phyloP scores from a whole-genome alignment of 64 coral and sea anemone genomes.

The Astreopora myriophthalma region DNA sequence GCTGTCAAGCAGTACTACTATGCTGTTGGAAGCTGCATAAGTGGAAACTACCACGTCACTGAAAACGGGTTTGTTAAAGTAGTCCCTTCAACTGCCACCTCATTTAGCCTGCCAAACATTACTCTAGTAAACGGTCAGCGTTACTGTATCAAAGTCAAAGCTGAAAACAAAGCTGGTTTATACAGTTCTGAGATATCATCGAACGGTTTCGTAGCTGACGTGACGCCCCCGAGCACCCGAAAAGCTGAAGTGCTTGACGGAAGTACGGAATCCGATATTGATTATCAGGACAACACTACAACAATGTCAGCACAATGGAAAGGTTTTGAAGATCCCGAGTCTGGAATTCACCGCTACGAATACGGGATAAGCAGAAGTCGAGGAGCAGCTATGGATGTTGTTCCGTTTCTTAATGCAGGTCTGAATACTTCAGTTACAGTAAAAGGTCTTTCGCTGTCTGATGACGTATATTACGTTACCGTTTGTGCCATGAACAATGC shows the following conservation, averaged over 20 bases:
- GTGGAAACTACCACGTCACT: constrained; percentile 87
- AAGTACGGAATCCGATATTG: constrained; percentile 72
- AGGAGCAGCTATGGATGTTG: constrained; percentile 50
- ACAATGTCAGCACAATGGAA: constrained; percentile 75
- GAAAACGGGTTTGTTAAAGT: constrained; percentile 42
- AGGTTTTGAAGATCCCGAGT: constrained; percentile 69
- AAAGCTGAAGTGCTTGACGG: constrained; percentile 82
- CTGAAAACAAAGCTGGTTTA: constrained; percentile 82
- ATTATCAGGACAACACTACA: constrained; percentile 78
- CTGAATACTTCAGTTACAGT: constrained; percentile 33
- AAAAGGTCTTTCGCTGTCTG: constrained; percentile 54
- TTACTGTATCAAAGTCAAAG: constrained; percentile 88
- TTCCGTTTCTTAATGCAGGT: constrained; percentile 53
- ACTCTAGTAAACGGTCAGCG: constrained; percentile 79
- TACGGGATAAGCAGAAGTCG: constrained; percentile 84
- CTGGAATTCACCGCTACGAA: constrained; percentile 76
- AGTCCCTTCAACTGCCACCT: constrained; percentile 50
- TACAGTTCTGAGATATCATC: constrained; percentile 66
- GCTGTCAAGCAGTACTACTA: constrained; percentile 76
- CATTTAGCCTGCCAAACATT: constrained; percentile 43
- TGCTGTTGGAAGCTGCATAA: constrained; percentile 76
- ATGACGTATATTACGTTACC: constrained; percentile 91
- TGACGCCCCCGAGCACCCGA: constrained; percentile 66
- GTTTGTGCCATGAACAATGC: constrained; percentile 93
- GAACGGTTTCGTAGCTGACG: constrained; percentile 74